phyloP scores from a whole-genome alignment of 2,888 invertebrate species.

The Chaetoderma sp. region DNA sequence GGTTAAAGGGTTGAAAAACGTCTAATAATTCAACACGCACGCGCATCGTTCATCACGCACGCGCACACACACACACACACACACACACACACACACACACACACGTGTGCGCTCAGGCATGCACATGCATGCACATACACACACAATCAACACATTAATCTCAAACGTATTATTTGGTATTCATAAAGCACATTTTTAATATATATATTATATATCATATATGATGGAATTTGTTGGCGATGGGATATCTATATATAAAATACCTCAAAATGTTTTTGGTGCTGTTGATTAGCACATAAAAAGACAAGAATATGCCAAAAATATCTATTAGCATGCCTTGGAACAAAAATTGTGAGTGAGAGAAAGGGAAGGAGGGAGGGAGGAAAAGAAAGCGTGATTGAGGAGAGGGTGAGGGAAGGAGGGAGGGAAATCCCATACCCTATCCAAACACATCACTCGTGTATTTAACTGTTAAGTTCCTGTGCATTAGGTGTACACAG shows the following conservation, averaged over 20 bases:
- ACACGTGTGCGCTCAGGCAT: not conserved
- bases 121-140: not conserved
- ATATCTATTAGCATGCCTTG: not conserved
- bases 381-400: slow-evolving; percentile 4
- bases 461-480: too few species aligned
- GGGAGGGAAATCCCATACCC: too few species aligned
- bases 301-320: slow-evolving; percentile 9
- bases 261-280: slow-evolving; percentile 19
- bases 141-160: slow-evolving; percentile 1
- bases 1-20: too few species aligned
- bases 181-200: too few species aligned
- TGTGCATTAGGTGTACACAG: too few species aligned
- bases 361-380: slow-evolving; percentile 5
- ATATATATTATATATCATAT: too few species aligned
- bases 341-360: not conserved
- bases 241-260: too few species aligned
- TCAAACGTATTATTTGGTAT: too few species aligned
- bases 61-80: not conserved
- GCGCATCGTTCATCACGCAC: not conserved
- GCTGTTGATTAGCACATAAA: slow-evolving; percentile 27
- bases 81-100: not conserved
- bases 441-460: too few species aligned
- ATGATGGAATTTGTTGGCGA: too few species aligned
- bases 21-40: not conserved
- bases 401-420: slow-evolving; percentile 3